Percentiles rank a stretch among this genome's conserved stretches.
phyloP scores from a whole-genome alignment of 2,797 vertebrate species.

The Decapterus maruadsi region DNA sequence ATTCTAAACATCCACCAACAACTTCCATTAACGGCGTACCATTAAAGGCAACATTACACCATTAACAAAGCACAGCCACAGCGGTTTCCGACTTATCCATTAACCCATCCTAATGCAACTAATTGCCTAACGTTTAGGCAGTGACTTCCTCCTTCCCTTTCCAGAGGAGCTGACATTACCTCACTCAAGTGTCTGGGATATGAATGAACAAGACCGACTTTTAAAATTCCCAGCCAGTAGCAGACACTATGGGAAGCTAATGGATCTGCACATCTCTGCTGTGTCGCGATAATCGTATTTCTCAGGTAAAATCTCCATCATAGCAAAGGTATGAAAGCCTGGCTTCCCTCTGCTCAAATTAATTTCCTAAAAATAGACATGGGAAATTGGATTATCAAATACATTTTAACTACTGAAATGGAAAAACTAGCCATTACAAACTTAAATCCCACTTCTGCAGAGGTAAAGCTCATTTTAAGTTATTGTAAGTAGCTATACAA shows the following conservation, averaged over 20 bases:
- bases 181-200: slow-evolving; percentile 41
- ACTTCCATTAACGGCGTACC: slow-evolving; percentile 74
- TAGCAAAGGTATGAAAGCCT: slow-evolving; percentile 21
- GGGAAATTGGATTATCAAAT: slow-evolving; percentile 48
- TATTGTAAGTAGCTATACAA: slow-evolving; percentile 23
- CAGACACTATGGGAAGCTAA: slow-evolving; percentile 32
- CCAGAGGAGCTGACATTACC: slow-evolving; percentile 59
- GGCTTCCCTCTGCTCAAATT: slow-evolving; percentile 22
- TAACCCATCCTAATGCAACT: slow-evolving; percentile 77
- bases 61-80: slow-evolving; percentile 80
- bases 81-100: slow-evolving; percentile 71
- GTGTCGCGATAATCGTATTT: slow-evolving; percentile 21
- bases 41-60: slow-evolving; percentile 82
- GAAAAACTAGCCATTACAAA: slow-evolving; percentile 21
- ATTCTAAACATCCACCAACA: slow-evolving; percentile 63
- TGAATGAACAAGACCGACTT: slow-evolving; percentile 43
- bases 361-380: slow-evolving; percentile 37
- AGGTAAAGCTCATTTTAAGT: slow-evolving; percentile 52
- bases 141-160: slow-evolving; percentile 70
- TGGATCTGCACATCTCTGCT: slow-evolving; percentile 24
- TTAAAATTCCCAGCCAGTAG: slow-evolving; percentile 10
- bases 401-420: slow-evolving; percentile 39
- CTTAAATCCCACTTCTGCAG: slow-evolving; percentile 22
- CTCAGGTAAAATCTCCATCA: slow-evolving; percentile 27
- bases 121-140: slow-evolving; percentile 51